Conservation (phyloP, 2,888 invertebrate genomes). For the Ennomos fuscantarius region DNA sequence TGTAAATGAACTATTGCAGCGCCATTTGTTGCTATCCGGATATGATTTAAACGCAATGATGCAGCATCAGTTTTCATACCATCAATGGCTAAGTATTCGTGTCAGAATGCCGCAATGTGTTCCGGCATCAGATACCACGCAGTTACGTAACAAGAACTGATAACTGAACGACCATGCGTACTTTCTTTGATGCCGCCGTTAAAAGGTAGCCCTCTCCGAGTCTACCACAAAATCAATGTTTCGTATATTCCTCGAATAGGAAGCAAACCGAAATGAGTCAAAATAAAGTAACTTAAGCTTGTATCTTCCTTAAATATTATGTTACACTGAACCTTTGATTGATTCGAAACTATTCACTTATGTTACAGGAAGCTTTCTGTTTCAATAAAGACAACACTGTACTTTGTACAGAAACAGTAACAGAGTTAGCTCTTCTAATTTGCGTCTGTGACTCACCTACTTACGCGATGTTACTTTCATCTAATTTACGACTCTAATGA, state of each 20-base stretch:
- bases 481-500: constrained; percentile 22
- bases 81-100: constrained; percentile 4
- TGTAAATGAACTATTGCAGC: constrained; percentile 59
- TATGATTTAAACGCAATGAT: constrained; percentile 28
- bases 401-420: constrained; percentile 17
- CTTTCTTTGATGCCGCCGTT: background rate
- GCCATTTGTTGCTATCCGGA: constrained; percentile 50
- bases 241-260: constrained; percentile 7
- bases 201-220: background rate
- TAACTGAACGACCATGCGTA: background rate
- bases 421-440: constrained; percentile 19
- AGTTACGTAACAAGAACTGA: constrained; percentile 7
- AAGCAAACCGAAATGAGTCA: constrained; percentile 1
- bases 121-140: constrained; percentile 4
- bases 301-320: constrained; percentile 7
- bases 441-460: constrained; percentile 23
- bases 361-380: constrained; percentile 22
- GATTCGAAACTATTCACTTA: constrained; percentile 7
- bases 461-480: constrained; percentile 23
- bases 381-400: constrained; percentile 7
- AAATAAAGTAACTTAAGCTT: constrained; percentile 5
- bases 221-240: constrained; percentile 1
- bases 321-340: constrained; percentile 21
- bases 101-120: constrained; percentile 1
- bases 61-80: constrained; percentile 1